Base-by-base conservation (phyloP, 2,888 invertebrate genomes). In the Sesia bembeciformis region DNA sequence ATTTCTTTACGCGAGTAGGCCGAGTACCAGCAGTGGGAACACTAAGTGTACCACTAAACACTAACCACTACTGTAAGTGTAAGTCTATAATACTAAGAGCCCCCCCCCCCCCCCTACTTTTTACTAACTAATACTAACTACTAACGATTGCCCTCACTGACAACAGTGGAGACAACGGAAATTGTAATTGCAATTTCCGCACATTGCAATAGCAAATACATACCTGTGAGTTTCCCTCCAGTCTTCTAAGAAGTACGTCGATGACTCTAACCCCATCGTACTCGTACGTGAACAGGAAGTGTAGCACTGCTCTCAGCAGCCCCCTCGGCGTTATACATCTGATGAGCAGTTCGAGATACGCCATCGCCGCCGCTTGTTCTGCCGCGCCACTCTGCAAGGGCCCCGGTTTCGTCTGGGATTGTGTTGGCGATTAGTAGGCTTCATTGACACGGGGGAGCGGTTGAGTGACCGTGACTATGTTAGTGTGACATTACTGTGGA, bases 311-410 rank as follows among this genome's bases (percentile, higher is more conserved):
- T 63, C 94, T 91, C 62, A 98, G 86, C 54, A 99, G 88, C 0
- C 96, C 95, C 0, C 96, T 94, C 0, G 50, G 38, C 4, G 96
- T 95, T 7, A 97, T 94, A 53, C 96, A 95, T 52, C 98, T 92
- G 60, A 99, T 81, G 67, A 97, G 94, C 63, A 99, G 90, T 83
- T 98, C 98, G 60, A 98, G 92, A 84, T 98, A 98, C 4, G 96
- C 96, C 72, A 96, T 97, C 5, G 98, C 96, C 52, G 98, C 95
- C 57, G 97, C 93, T 75, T 98, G 94, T 80, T 98, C 98, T 62
- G 95, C 94, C 64, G 94, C 91, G 58, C 96, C 94, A 81, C 93
- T 95, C 96, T 97, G 93, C 81, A 93, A 92, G 83, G 84, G 70
- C 69, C 72, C 81, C 72, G 76, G 77, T 78, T 73, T 81, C 71